phyloP scores from a whole-genome alignment of 2,888 invertebrate genomes.

The Andricus quercusramuli region DNA sequence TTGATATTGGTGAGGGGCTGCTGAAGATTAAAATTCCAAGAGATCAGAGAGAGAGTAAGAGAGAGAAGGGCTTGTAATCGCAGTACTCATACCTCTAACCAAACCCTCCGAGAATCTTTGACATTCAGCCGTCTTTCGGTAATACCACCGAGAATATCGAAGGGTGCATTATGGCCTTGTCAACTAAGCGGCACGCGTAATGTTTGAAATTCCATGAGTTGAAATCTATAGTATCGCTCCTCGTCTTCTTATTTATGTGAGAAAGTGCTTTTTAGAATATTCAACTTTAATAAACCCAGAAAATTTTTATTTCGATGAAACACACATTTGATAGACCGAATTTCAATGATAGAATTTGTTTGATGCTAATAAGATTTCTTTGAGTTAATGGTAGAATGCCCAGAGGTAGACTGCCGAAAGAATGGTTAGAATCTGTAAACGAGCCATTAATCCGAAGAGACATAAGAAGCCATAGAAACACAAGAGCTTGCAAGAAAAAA shows the following conservation, averaged over 20 bases:
- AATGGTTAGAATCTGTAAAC: too few species aligned
- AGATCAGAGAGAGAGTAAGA: neutral
- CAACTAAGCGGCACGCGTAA: neutral
- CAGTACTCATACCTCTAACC: neutral
- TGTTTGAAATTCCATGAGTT: neutral
- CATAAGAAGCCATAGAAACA: too few species aligned
- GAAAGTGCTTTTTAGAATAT: too few species aligned
- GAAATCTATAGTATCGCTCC: neutral
- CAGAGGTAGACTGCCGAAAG: too few species aligned
- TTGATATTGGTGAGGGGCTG: neutral
- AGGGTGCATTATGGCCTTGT: conserved; percentile 18
- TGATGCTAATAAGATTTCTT: too few species aligned
- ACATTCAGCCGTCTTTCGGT: conserved; percentile 6
- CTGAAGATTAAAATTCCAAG: conserved; percentile 33
- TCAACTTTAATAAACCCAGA: too few species aligned
- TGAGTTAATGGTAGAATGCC: too few species aligned
- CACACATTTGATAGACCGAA: too few species aligned
- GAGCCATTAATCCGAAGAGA: too few species aligned
- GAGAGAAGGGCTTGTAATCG: neutral
- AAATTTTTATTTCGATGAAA: too few species aligned
- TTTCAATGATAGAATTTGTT: too few species aligned
- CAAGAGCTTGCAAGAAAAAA: too few species aligned
- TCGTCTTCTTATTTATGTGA: neutral
- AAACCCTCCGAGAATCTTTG: conserved; percentile 5
- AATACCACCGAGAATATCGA: neutral